Evolutionary conservation across 2,888 invertebrate genomes (phyloP).

Genomic region (Ischnura elegans): DNA sequence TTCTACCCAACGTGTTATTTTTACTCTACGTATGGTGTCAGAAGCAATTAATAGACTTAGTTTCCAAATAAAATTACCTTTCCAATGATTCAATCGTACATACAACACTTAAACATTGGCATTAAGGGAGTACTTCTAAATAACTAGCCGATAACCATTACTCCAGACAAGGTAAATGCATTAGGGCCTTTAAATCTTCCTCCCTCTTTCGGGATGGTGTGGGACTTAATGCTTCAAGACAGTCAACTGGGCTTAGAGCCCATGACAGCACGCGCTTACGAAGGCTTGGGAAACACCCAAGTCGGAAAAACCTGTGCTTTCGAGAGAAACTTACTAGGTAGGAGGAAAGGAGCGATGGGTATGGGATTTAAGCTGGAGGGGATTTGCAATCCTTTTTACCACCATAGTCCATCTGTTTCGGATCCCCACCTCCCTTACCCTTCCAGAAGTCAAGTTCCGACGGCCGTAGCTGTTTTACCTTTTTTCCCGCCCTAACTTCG

Average conservation of each 20-base stretch:
- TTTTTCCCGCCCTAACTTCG: neutral
- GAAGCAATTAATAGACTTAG: neutral
- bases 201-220: neutral
- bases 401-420: neutral
- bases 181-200: slow-evolving; percentile 43
- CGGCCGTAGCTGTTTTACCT: neutral
- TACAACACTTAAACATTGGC: neutral
- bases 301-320: slow-evolving; percentile 29
- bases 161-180: slow-evolving; percentile 54
- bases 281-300: slow-evolving; percentile 42
- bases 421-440: neutral
- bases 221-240: slow-evolving; percentile 49
- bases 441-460: neutral
- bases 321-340: slow-evolving; percentile 43
- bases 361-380: neutral
- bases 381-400: slow-evolving; percentile 53
- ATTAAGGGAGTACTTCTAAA: neutral
- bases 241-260: slow-evolving; percentile 41
- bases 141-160: neutral
- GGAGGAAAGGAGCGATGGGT: neutral
- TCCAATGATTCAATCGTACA: neutral
- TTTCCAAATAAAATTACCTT: neutral
- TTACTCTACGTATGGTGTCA: too few relatives aligned
- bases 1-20: too few relatives aligned
- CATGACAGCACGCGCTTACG: slow-evolving; percentile 41